Percentiles rank a stretch among this genome's conserved stretches.
These are phyloP conservation scores for Heliopora coerulea DNA, from an alignment of 92 coral and sea anemone genomes.

Conservation along the genomic window DNA sequence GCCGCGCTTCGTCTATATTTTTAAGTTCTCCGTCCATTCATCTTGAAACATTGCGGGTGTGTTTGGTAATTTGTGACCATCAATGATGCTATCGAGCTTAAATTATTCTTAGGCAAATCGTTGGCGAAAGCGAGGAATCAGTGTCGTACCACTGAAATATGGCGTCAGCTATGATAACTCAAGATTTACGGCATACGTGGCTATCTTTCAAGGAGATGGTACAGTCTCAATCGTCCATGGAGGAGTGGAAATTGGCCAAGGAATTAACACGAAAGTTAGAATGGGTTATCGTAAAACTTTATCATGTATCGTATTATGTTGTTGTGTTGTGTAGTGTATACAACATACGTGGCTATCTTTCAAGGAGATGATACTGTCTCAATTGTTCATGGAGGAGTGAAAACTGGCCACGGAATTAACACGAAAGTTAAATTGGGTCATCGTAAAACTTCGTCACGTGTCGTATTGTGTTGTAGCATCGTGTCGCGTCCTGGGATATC, in stretches of 20 bases:
- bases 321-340: no score
- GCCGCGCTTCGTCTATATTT: no score
- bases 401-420: slow-evolving; percentile 87
- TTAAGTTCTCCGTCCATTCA: no score
- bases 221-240: slow-evolving; percentile 79
- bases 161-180: slow-evolving; percentile 47
- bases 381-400: slow-evolving; percentile 83
- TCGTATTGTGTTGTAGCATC: no score
- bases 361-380: slow-evolving; percentile 77
- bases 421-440: no score
- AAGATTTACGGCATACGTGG: slow-evolving; percentile 66
- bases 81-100: neutral
- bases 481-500: no score
- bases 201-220: slow-evolving; percentile 77
- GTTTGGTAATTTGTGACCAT: no score
- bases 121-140: slow-evolving; percentile 93
- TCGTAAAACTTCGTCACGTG: no score
- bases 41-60: no score
- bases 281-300: no score
- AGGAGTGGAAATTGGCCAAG: slow-evolving; percentile 88
- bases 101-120: slow-evolving; percentile 65
- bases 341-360: slow-evolving; percentile 72
- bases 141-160: slow-evolving; percentile 74
- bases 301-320: no score
- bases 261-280: slow-evolving; percentile 93